Evolutionary conservation across 2,797 vertebrate genomes (phyloP).

Genomic region (Tokudaia tokunoshimensis): DNA sequence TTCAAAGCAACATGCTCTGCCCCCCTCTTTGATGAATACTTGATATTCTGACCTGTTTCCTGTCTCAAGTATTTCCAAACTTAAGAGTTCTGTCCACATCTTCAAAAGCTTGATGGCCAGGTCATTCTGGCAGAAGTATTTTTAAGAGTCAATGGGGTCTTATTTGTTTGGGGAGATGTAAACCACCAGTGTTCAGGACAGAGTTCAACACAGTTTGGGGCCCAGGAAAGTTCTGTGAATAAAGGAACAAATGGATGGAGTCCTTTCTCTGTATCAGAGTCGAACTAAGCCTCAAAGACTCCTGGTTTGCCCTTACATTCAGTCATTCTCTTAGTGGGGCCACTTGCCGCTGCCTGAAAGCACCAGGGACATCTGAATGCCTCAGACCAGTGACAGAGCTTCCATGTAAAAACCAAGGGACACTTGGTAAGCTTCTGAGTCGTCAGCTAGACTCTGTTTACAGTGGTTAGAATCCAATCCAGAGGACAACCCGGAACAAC

Average conservation of each 20-base stretch:
- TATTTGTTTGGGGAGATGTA: neutral
- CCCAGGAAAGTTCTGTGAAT: neutral
- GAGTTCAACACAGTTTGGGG: neutral
- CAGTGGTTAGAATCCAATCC: neutral
- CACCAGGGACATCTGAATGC: neutral
- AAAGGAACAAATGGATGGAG: neutral
- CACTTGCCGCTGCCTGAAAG: neutral
- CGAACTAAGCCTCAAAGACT: neutral
- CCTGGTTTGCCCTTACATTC: neutral
- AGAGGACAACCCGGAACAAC: neutral
- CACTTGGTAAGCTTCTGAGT: neutral
- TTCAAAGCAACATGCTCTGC: neutral
- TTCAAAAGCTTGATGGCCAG: neutral
- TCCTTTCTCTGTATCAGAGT: neutral
- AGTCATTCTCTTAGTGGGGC: neutral
- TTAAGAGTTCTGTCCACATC: neutral
- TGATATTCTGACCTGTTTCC: neutral
- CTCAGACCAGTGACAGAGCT: neutral
- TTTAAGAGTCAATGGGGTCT: neutral
- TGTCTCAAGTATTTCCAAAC: conserved; percentile 8
- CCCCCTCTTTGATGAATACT: neutral
- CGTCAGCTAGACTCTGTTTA: neutral
- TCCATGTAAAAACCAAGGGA: neutral
- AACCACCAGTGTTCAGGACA: neutral
- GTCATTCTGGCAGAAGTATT: conserved; percentile 44